These are phyloP conservation scores for Diplogasteroides magnus DNA, from an alignment of 1,140 invertebrate genomes.

Conservation along the genomic window DNA sequence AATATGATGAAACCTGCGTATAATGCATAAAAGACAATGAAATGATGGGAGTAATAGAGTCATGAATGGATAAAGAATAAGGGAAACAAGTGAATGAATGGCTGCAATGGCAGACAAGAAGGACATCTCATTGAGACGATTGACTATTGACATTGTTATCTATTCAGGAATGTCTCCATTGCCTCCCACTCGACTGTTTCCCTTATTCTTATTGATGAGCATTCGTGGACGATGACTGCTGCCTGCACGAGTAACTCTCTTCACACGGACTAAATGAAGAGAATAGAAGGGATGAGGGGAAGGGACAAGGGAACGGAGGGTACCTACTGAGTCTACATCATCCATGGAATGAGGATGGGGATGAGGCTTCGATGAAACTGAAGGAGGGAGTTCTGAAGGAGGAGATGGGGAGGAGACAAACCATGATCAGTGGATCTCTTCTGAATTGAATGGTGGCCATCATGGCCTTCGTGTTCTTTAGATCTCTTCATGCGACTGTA, in stretches of 20 bases:
- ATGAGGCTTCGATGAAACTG: no score
- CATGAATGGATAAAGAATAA: background rate
- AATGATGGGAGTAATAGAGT: background rate
- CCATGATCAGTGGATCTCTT: background rate
- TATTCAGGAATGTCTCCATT: background rate
- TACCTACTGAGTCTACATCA: background rate
- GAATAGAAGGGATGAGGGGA: background rate
- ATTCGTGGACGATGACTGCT: constrained; percentile 17
- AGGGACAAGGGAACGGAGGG: background rate
- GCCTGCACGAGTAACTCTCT: constrained; percentile 19
- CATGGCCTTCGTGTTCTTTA: no score
- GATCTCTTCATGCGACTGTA: no score
- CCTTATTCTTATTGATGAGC: constrained; percentile 25
- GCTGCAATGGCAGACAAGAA: background rate
- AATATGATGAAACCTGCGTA: background rate
- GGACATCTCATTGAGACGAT: background rate
- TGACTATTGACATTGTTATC: background rate
- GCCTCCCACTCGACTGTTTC: constrained; percentile 23
- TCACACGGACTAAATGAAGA: constrained; percentile 16
- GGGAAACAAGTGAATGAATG: background rate
- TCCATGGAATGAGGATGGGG: no score
- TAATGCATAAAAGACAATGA: background rate
- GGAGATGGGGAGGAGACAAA: no score
- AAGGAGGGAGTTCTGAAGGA: no score
- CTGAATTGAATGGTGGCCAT: no score